These are phyloP conservation scores for Platynereis dumerilii DNA, from an alignment of 2,888 invertebrate genomes.

Conservation along the genomic window DNA sequence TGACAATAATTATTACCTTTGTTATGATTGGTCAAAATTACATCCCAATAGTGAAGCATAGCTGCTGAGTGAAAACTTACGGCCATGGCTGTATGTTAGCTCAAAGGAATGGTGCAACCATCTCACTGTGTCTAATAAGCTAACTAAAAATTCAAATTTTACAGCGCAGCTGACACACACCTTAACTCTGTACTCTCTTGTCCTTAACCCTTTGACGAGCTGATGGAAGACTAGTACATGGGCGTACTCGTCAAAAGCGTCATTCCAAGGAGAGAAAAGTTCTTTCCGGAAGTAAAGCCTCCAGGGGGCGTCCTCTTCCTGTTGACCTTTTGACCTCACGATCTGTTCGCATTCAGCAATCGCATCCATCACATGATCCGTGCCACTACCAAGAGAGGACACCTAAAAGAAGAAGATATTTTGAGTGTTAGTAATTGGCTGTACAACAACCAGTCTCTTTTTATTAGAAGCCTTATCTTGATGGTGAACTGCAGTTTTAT, in stretches of 20 bases:
- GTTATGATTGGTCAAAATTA: no score
- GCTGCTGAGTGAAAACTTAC: no score
- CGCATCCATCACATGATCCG: constrained; percentile 44
- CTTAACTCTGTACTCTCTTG: constrained; percentile 35
- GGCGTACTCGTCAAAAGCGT: constrained; percentile 32
- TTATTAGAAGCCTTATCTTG: no score
- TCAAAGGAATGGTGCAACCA: no score
- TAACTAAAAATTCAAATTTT: no score
- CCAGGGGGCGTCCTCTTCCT: constrained; percentile 39
- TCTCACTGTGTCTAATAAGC: no score
- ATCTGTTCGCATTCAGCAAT: constrained; percentile 44
- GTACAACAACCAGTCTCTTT: no score
- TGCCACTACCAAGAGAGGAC: constrained; percentile 42
- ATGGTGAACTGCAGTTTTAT: no score
- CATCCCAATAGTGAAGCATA: no score
- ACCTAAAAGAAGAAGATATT: constrained; percentile 29
- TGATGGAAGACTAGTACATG: constrained; percentile 39
- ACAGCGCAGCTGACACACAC: no score
- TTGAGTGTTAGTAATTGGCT: neutral
- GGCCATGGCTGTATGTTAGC: no score
- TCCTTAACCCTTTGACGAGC: constrained; percentile 33
- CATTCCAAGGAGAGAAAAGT: constrained; percentile 41
- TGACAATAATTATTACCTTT: no score
- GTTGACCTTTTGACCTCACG: constrained; percentile 23
- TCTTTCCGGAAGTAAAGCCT: constrained; percentile 41